Evolutionary conservation across 64 coral and sea anemone genomes (phyloP), one percentile per base, ranked within the genome.

Genomic region (Actinia tenebrosa): DNA sequence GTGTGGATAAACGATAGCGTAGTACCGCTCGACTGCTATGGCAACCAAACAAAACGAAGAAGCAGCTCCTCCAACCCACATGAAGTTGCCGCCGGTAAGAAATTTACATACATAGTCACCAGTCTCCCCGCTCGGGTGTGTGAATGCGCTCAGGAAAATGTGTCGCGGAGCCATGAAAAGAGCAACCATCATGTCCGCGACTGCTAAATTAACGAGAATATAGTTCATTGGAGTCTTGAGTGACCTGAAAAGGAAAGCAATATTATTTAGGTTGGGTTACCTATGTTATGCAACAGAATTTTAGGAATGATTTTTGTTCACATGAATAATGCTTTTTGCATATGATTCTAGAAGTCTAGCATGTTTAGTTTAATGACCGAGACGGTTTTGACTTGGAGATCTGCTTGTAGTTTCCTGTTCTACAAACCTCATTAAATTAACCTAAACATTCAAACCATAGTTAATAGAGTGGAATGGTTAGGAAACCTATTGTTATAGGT

Each of bases 31-130:
- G 10, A 84, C 11, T 7, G 82, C 82, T 30, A 84, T 60, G 18
- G 82, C 82, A 6, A 84, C 53, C n/a, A 84, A 45, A 42, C 82
- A 84, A 22, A 84, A 84, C 56, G 82, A 84, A 4, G 82, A 84
- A 53, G 82, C 82, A 53, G 82, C 82, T 23, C 82, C 82, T 25
- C 82, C 82, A 16, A 84, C 82, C 82, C 82, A 84, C 82, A 84
- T 84, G 82, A 84, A 60, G 82, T 84, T 84, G 7, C 82, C 82
- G 9, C 82, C 82, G 10, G 82, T 84, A 13, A 84, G 23, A 54
- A 84, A 60, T 53, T 84, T 84, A 60, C 82, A 84, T 2, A 84
- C 42, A 53, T 56, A 56, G 82, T 84, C 53, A 25, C 82, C 82
- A 46, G 53, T 17, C 25, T 84, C 47, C 23, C 82, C 82, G 18